phyloP scores from a whole-genome alignment of 1,140 invertebrate genomes.

The Halictus rubicundus region DNA sequence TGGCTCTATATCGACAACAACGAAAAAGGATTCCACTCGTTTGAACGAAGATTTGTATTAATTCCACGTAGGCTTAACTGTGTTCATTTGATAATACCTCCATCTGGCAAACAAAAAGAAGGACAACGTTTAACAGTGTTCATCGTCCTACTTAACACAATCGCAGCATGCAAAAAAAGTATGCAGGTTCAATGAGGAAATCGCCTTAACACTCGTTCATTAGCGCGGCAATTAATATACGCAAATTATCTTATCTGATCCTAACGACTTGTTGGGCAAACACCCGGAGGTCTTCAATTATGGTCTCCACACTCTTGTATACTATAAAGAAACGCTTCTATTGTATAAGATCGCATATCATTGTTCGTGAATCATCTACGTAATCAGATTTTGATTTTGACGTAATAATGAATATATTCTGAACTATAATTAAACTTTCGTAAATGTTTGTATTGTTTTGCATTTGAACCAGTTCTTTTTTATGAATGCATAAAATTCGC shows the following conservation, averaged over 20 bases:
- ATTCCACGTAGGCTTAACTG: conserved; percentile 11
- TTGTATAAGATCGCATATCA: not conserved
- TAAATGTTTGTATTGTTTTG: too few relatives aligned
- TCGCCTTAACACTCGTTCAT: conserved; percentile 8
- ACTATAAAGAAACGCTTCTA: too few relatives aligned
- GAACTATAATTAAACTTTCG: too few relatives aligned
- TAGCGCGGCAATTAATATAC: conserved; percentile 15
- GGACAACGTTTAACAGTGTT: conserved; percentile 17
- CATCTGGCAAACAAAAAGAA: conserved; percentile 19
- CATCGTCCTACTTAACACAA: conserved; percentile 26
- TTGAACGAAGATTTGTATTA: conserved; percentile 15
- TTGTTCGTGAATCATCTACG: not conserved
- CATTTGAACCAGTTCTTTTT: too few relatives aligned
- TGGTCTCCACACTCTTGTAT: not conserved
- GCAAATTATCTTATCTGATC: conserved; percentile 6
- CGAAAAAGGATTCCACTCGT: not conserved
- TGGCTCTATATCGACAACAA: too few relatives aligned
- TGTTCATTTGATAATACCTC: conserved; percentile 23
- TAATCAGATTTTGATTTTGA: not conserved
- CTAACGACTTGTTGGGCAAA: not conserved
- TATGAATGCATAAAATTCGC: too few relatives aligned
- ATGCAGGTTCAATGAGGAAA: not conserved
- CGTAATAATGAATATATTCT: not conserved
- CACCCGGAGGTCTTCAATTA: not conserved
- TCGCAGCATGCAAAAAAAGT: not conserved